phyloP scores from a whole-genome alignment of 1,140 invertebrate species.

The Pollicipes pollicipes region DNA sequence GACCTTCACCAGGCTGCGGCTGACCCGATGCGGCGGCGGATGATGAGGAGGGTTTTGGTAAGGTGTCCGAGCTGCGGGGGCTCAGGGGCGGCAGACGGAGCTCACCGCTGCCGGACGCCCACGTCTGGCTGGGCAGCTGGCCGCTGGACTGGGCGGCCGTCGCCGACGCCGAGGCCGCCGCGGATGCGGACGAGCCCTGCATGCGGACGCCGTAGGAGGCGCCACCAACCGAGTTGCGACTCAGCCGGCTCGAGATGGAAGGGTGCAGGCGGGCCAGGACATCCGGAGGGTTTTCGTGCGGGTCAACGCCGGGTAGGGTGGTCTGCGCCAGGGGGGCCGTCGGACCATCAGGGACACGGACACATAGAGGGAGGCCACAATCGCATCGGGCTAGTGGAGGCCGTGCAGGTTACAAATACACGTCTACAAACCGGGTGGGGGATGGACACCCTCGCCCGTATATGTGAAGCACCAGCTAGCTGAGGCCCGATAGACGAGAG shows the following conservation, averaged over 20 bases:
- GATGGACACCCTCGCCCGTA: no score
- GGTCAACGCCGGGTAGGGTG: no score
- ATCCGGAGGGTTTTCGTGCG: no score
- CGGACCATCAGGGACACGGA: no score
- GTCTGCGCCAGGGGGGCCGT: no score
- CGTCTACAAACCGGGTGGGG: no score
- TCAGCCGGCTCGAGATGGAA: neutral
- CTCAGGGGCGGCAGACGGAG: neutral
- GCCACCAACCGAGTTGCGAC: neutral
- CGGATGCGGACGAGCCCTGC: neutral
- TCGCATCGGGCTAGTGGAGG: constrained; percentile 14
- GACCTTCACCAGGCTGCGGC: neutral
- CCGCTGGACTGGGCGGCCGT: neutral
- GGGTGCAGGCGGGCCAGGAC: no score
- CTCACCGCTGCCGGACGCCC: neutral
- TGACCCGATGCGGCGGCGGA: neutral
- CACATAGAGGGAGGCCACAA: constrained; percentile 1
- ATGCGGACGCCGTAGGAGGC: neutral
- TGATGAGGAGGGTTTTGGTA: neutral
- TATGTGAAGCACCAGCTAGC: neutral
- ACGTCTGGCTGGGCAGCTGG: neutral
- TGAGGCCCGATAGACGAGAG: constrained; percentile 9
- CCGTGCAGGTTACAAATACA: constrained; percentile 14
- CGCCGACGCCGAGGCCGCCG: neutral
- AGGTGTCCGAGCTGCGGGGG: neutral